Conservation (phyloP, 2,113 vertebrate genomes). For the Zapus hudsonius region DNA sequence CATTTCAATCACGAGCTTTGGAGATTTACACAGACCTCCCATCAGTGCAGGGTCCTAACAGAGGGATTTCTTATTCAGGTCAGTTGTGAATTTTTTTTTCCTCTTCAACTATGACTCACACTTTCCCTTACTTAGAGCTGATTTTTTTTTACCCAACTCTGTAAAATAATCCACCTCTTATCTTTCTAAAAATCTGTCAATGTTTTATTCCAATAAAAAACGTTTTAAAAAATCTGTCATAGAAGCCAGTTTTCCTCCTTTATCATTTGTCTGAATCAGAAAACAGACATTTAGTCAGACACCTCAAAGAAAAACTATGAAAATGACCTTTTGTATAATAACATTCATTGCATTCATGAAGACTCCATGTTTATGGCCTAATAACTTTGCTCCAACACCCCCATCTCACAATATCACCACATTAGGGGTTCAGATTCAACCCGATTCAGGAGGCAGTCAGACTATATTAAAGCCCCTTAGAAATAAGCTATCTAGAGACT, state of each 20-base stretch:
- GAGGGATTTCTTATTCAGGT: background rate
- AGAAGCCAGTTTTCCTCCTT: background rate
- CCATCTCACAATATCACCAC: background rate
- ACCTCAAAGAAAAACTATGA: background rate
- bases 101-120: background rate
- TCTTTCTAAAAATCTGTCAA: conserved; percentile 30
- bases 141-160: background rate
- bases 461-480: background rate
- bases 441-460: background rate
- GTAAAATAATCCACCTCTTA: background rate
- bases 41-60: background rate
- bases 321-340: background rate
- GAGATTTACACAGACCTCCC: background rate
- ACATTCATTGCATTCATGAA: background rate
- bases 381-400: background rate
- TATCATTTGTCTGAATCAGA: conserved; percentile 25
- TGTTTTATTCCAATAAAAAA: too few species aligned
- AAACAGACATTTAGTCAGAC: conserved; percentile 21
- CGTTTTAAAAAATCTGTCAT: too few species aligned
- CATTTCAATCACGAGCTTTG: background rate
- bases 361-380: background rate
- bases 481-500: conserved; percentile 10
- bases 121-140: background rate
- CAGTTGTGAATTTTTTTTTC: background rate
- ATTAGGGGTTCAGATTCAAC: background rate